Evolutionary conservation across 2,797 vertebrate genomes (phyloP), one percentile per base, ranked within the genome.

Genomic region (Halcyon smyrnensis): DNA sequence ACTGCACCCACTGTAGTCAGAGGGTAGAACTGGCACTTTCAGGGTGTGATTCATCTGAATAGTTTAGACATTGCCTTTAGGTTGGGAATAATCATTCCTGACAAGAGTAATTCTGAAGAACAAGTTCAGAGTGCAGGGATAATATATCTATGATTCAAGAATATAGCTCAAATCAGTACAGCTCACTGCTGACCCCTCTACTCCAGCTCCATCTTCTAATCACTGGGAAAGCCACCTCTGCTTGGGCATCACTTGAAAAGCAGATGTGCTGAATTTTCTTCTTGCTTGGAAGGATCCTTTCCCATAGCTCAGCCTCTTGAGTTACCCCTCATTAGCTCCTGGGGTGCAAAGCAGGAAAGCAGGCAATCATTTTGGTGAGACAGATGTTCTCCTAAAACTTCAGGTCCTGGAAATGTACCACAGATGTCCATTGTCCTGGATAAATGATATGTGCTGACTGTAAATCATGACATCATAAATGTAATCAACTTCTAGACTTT

Each of bases 41-140:
- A 60, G 45, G 21, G 21, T 8, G 25, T 65, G 59, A 87, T 65
- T 65, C 60, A 73, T 48, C 23, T 15, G 39, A 54, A 78, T 67
- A 18, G 30, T 71, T 78, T 41, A 71, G 65, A 41, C 59, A 15
- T 71, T 41, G 82, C 59, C 18, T 82, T 70, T 65, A 62, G 53
- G 46, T 41, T 67, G 41, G 27, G 53, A 62, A 67, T 78, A n/a
- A 73, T 62, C 53, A 73, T 78, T 78, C 27, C 37, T 73, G 59
- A 73, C 34, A 54, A 28, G 46, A 71, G 46, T 37, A 41, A 77
- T 30, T 8, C 46, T 43, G 30, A 43, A 73, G 46, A 41, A 43
- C 53, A 48, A 60, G 65, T 28, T 21, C 1, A 0, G 57, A 60
- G 59, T 28, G 25, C 0, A 0, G 57, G 53, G 45, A 43, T 43